Evolutionary conservation across 2,797 vertebrate species (phyloP).

Genomic region (Lagorchestes hirsutus): DNA sequence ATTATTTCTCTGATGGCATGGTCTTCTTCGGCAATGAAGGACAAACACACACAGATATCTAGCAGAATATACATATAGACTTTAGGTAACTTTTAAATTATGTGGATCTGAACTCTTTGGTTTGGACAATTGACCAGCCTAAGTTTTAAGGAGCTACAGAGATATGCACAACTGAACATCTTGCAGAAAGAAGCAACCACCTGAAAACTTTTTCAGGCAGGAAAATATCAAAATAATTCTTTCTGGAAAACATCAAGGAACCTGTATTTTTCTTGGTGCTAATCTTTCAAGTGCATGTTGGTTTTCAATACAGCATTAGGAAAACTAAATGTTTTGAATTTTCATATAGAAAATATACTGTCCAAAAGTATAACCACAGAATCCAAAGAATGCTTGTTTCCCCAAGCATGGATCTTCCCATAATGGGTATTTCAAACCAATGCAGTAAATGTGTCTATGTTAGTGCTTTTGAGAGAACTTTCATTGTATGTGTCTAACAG

Average conservation of each 20-base stretch:
- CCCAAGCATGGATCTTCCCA: not conserved
- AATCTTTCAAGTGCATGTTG: constrained; percentile 1
- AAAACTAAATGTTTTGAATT: not conserved
- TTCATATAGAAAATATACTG: not conserved
- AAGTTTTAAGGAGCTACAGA: not conserved
- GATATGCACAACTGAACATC: not conserved
- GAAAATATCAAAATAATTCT: not conserved
- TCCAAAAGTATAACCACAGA: not conserved
- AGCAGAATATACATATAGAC: not conserved
- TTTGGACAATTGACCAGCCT: not conserved
- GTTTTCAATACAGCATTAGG: not conserved
- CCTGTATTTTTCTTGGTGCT: not conserved
- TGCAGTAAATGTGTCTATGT: not conserved
- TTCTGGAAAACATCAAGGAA: not conserved
- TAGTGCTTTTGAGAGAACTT: not conserved
- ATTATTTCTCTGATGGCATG: too few species aligned
- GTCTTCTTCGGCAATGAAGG: too few species aligned
- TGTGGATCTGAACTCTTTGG: not conserved
- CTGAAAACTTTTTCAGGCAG: not conserved
- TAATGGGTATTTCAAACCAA: not conserved
- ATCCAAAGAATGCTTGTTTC: not conserved
- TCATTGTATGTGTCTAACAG: not conserved
- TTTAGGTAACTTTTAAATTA: not conserved
- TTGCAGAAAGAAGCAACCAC: not conserved
- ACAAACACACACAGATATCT: not conserved